phyloP scores from a whole-genome alignment of 2,113 vertebrate species.

The Amphiprion percula region DNA sequence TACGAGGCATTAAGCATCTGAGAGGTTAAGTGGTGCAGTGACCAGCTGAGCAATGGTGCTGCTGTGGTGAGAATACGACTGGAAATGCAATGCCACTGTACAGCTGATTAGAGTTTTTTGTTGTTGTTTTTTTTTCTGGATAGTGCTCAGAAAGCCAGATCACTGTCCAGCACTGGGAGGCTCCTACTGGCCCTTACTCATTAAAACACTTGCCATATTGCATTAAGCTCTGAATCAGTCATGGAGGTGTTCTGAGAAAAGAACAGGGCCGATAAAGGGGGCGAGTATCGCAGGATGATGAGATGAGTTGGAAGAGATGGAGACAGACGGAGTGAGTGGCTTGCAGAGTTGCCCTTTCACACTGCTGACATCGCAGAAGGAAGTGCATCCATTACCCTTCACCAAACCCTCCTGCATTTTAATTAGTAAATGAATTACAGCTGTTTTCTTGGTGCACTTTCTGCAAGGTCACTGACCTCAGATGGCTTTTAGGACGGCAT shows the following conservation, averaged over 20 bases:
- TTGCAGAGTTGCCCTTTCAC: constrained; percentile 55
- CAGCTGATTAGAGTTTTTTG: constrained; percentile 35
- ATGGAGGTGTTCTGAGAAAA: constrained; percentile 47
- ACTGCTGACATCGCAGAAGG: constrained; percentile 61
- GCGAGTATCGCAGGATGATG: constrained; percentile 2
- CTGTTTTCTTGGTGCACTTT: neutral
- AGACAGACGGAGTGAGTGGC: constrained; percentile 22
- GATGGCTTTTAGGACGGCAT: constrained; percentile 12
- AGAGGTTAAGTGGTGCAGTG: constrained; percentile 55
- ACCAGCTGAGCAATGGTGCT: constrained; percentile 17
- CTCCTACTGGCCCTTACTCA: constrained; percentile 45
- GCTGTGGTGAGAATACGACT: constrained; percentile 51
- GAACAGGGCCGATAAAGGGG: constrained; percentile 15
- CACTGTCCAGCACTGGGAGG: constrained; percentile 17
- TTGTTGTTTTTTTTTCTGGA: neutral
- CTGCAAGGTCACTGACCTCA: constrained; percentile 32
- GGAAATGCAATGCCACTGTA: constrained; percentile 12
- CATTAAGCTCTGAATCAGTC: constrained; percentile 71
- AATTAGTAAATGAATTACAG: constrained; percentile 42
- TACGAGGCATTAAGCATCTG: constrained; percentile 13
- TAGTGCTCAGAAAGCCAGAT: constrained; percentile 40
- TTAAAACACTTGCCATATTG: constrained; percentile 73
- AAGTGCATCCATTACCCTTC: constrained; percentile 70
- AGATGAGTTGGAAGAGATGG: constrained; percentile 20
- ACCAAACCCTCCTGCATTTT: constrained; percentile 47